Evolutionary conservation across 2,797 vertebrate species (phyloP).

Genomic region (Mus spretus): DNA sequence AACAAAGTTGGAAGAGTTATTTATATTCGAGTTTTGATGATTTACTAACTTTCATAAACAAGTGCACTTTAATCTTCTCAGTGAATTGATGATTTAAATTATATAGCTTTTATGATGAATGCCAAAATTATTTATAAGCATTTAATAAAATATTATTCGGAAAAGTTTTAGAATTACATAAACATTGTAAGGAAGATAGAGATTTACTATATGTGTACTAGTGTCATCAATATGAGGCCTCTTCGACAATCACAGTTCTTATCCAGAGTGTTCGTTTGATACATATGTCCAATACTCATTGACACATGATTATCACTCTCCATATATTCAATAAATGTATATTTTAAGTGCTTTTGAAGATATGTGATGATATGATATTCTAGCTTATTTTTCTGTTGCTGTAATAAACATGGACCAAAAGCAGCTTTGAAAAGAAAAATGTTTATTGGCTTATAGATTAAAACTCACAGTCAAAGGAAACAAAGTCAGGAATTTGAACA

Average conservation of each 20-base stretch:
- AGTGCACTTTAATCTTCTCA: not conserved
- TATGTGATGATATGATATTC: no score
- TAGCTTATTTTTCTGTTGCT: not conserved
- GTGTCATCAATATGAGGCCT: not conserved
- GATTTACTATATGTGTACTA: not conserved
- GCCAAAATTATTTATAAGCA: not conserved
- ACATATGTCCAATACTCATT: not conserved
- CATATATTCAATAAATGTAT: not conserved
- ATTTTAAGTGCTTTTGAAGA: not conserved
- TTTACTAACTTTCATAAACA: not conserved
- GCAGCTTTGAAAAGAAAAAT: not conserved
- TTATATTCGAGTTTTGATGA: not conserved
- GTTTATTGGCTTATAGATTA: not conserved
- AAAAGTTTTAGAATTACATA: not conserved
- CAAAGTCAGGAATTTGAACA: no score
- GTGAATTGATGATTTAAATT: not conserved
- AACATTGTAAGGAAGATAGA: not conserved
- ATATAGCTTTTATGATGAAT: not conserved
- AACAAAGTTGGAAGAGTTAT: not conserved
- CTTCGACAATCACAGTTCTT: no score
- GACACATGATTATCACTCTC: not conserved
- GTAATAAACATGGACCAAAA: not conserved
- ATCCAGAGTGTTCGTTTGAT: not conserved
- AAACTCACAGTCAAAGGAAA: not conserved
- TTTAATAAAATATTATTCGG: not conserved